Evolutionary conservation across 2,888 invertebrate species (phyloP), one percentile per base, ranked within the genome.

Genomic region (Graphium colonna): DNA sequence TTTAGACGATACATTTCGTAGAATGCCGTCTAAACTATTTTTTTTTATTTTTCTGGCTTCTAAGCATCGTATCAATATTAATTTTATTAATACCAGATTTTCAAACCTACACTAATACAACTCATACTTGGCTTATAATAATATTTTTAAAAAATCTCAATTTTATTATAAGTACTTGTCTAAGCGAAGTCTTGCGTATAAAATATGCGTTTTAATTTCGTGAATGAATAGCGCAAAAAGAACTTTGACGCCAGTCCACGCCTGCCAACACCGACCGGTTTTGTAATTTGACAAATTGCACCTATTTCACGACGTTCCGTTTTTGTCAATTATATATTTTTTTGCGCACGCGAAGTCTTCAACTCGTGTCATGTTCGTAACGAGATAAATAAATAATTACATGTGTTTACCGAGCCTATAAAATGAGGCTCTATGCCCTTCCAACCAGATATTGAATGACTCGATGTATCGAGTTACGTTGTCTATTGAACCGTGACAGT

Each of bases 381-480:
- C 44, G 51, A 56, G 57, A 56, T 60, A 62, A 59, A 59, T 60
- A 57, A 12, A 53, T 57, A 59, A 57, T 60, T 56, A 57, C 44
- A 18, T 47, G 45, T 62, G 59, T 63, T 62, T 60, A 58, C 52
- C 56, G 48, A 55, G 58, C 56, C 61, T 61, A 60, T 61, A 52
- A 65, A 69, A 62, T 63, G 56, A 57, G 60, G 60, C 57, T 61
- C 62, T 56, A 57, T 60, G 72, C 71, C 77, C 73, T 76, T 75
- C 73, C 57, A 61, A 52, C 42, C 50, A 47, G 17, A 55, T 54
- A 62, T 65, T 63, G 59, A 51, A 60, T 62, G 65, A 65, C 55
- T 69, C 64, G 63, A 62, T 57, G 59, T 68, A 68, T 69, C 68
- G 70, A 75, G 73, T 75, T 68, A 67, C 69, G 73, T 73, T 74